Conservation (phyloP, 2,113 vertebrate genomes). For the Nycticebus coucang region DNA sequence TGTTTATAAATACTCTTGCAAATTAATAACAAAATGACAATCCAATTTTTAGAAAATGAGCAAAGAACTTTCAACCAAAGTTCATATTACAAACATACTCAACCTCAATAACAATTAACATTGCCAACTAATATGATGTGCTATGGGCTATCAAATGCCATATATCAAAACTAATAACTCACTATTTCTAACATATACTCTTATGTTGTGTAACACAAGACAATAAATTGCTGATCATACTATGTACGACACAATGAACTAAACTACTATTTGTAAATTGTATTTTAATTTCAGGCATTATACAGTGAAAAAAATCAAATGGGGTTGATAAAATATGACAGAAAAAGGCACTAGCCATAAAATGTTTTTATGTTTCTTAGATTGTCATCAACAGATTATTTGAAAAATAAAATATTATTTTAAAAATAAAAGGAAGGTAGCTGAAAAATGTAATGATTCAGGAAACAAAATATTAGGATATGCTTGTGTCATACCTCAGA, state of each 20-base stretch:
- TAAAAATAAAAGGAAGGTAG: not conserved
- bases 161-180: not conserved
- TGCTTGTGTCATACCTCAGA: not conserved
- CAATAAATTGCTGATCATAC: not conserved
- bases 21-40: conserved; percentile 6
- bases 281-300: not conserved
- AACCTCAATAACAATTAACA: not conserved
- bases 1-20: not conserved
- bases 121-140: not conserved
- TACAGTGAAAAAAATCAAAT: not conserved
- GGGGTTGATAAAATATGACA: not conserved
- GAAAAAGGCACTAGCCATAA: not conserved
- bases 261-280: not conserved
- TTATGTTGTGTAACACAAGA: not conserved
- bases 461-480: not conserved
- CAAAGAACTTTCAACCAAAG: not conserved
- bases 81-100: not conserved
- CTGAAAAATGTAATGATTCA: not conserved
- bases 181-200: not conserved
- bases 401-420: not conserved
- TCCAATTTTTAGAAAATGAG: not conserved
- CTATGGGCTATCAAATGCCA: not conserved
- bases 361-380: not conserved
- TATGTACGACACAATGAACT: not conserved
- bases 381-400: not conserved